Evolutionary conservation across 2,888 invertebrate species (phyloP).

Genomic region (Dendrolimus pini): DNA sequence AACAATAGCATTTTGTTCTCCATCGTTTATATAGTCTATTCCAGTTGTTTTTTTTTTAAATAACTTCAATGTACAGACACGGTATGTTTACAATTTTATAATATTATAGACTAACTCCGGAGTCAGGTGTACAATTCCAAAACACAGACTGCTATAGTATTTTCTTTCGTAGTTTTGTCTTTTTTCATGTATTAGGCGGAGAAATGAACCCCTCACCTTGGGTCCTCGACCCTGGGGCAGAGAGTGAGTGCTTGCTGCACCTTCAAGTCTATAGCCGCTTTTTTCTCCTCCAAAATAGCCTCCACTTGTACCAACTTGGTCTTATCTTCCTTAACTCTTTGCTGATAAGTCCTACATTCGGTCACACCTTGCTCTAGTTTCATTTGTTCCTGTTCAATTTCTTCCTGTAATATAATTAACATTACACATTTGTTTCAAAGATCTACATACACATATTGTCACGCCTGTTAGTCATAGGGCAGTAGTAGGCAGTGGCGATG

Average conservation of each 20-base stretch:
- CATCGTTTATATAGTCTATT: too few relatives aligned
- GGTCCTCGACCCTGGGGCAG: slow-evolving; percentile 63
- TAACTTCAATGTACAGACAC: too few relatives aligned
- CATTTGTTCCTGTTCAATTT: slow-evolving; percentile 60
- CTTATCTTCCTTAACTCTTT: slow-evolving; percentile 56
- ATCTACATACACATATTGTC: background rate
- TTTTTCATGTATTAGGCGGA: too few relatives aligned
- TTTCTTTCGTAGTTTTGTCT: too few relatives aligned
- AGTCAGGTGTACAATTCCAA: too few relatives aligned
- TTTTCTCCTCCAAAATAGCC: slow-evolving; percentile 47
- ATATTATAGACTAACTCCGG: too few relatives aligned
- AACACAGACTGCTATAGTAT: too few relatives aligned
- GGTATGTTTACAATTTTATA: too few relatives aligned
- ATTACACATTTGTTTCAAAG: background rate
- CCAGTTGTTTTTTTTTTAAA: too few relatives aligned
- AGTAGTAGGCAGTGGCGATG: background rate
- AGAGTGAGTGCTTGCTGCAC: slow-evolving; percentile 52
- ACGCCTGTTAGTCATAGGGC: background rate
- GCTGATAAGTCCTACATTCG: slow-evolving; percentile 33
- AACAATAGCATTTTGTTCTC: too few relatives aligned
- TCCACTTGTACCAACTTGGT: slow-evolving; percentile 48
- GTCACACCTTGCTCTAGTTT: slow-evolving; percentile 51
- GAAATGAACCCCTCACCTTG: slow-evolving; percentile 45
- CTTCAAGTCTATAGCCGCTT: slow-evolving; percentile 33
- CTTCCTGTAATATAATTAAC: slow-evolving; percentile 36